phyloP scores from a whole-genome alignment of 2,797 vertebrate species.

The Austrolebias charrua region DNA sequence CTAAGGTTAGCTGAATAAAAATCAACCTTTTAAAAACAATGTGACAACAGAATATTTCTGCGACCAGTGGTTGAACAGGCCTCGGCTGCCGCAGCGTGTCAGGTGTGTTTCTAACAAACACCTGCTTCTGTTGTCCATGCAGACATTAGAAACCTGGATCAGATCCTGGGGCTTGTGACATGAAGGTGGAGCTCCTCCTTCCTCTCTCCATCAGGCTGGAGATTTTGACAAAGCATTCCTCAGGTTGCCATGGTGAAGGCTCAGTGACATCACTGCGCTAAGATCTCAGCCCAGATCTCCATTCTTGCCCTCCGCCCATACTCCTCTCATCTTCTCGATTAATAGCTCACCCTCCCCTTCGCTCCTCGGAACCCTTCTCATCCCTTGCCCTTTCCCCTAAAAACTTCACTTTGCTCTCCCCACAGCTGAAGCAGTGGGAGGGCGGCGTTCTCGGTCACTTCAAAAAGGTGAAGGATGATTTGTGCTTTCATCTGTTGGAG shows the following conservation, averaged over 20 bases:
- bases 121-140: constrained; percentile 8
- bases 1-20: no score
- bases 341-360: constrained; percentile 47
- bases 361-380: constrained; percentile 59
- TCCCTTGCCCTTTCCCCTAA: constrained; percentile 67
- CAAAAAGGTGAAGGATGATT: constrained; percentile 70
- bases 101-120: constrained; percentile 13
- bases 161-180: neutral
- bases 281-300: constrained; percentile 57
- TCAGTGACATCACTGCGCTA: constrained; percentile 71
- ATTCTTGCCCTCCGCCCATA: constrained; percentile 22
- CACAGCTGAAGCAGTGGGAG: constrained; percentile 67
- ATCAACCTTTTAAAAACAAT: no score
- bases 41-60: no score
- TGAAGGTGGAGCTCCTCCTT: constrained; percentile 13
- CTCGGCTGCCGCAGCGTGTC: neutral
- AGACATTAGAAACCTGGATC: constrained; percentile 21
- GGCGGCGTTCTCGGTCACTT: constrained; percentile 73
- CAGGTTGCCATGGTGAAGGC: constrained; percentile 75
- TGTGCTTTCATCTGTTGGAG: constrained; percentile 74
- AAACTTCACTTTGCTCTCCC: constrained; percentile 64
- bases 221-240: constrained; percentile 72
- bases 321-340: constrained; percentile 61
- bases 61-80: no score
- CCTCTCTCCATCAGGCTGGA: constrained; percentile 26